Evolutionary conservation across 2,797 vertebrate genomes (phyloP).

Genomic region (Denticeps clupeoides): DNA sequence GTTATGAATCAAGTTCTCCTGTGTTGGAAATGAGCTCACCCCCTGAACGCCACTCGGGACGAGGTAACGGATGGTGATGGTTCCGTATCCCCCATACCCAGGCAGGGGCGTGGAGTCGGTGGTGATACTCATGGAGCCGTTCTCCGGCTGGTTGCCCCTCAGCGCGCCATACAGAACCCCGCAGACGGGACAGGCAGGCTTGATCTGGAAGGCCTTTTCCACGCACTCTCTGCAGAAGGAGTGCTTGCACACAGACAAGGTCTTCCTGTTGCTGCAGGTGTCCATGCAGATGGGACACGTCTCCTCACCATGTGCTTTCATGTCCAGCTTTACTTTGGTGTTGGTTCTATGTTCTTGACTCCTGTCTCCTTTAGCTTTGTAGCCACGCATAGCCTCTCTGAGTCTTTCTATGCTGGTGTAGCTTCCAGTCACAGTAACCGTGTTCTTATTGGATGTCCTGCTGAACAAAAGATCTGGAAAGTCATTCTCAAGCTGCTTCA

Average conservation of each 20-base stretch:
- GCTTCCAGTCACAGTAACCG: conserved; percentile 30
- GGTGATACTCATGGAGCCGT: conserved; percentile 38
- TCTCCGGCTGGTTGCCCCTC: conserved; percentile 51
- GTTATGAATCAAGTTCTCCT: background rate
- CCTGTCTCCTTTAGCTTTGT: too few species aligned
- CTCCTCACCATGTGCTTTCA: conserved; percentile 26
- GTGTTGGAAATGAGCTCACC: conserved; percentile 41
- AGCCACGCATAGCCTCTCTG: conserved; percentile 20
- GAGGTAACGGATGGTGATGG: conserved; percentile 45
- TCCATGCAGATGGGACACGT: conserved; percentile 60
- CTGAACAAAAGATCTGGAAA: conserved; percentile 41
- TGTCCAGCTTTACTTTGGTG: too few species aligned
- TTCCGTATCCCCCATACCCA: conserved; percentile 43
- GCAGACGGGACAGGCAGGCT: conserved; percentile 57
- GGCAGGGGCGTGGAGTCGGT: conserved; percentile 17
- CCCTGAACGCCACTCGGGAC: conserved; percentile 52
- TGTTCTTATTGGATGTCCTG: background rate
- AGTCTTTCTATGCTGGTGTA: conserved; percentile 33
- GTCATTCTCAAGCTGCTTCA: background rate
- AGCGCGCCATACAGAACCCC: conserved; percentile 48
- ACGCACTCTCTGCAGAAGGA: conserved; percentile 54
- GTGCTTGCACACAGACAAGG: conserved; percentile 49
- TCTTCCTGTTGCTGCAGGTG: conserved; percentile 18
- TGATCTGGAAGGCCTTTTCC: conserved; percentile 44
- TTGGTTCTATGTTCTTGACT: too few species aligned